Base-by-base conservation (phyloP, 2,113 vertebrate genomes). In the Cochlearius cochlearius region DNA sequence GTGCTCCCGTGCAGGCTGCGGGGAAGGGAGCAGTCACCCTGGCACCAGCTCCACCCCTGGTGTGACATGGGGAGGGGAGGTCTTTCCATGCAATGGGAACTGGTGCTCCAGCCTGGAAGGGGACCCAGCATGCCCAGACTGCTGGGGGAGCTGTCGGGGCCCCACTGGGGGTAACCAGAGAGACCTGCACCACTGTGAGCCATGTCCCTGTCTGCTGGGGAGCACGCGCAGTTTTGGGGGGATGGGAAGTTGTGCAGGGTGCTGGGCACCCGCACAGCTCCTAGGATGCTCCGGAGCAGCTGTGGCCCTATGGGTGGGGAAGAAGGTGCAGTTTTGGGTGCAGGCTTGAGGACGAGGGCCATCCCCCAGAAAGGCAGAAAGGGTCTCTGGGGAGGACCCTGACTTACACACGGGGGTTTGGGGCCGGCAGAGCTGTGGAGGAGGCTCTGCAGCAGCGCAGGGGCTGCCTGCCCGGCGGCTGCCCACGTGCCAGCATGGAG, bases 331-430 rank as follows among this genome's bases (percentile, higher is more conserved):
- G 63, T 15, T 85, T 19, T 58, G 63, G 26, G 8, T 18, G 27
- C 63, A 73, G 45, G 20, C 16, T 81, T 1, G 1, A 63, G 55
- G 72, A 26, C 10, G 8, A 83, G 32, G 32, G 10, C 25, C 2
- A 2, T 15, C 9, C 7, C 13, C 49, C 39, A 52, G 41, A 23
- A 52, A 64, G 62, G 74, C 58, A 79, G 47, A 34, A 4, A 8
- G 19, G n/a, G 27, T 76, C n/a, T 23, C 50, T 36, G 16, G 41
- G 53, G 43, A 52, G 67, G 56, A 38, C 7, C 9, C 39, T 26
- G 71, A 13, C 23, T 7, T 30, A 21, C 5, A 0, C 49, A 2
- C 0, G 1, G 22, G 52, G 39, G 4, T 11, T 12, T 29, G 74
- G 77, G 56, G 60, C 36, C 2, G 6, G 79, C 36, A 56, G 68